These are phyloP conservation scores for Drosophila fulvimacula DNA, from an alignment of 2,888 invertebrate species.

Conservation along the genomic window DNA sequence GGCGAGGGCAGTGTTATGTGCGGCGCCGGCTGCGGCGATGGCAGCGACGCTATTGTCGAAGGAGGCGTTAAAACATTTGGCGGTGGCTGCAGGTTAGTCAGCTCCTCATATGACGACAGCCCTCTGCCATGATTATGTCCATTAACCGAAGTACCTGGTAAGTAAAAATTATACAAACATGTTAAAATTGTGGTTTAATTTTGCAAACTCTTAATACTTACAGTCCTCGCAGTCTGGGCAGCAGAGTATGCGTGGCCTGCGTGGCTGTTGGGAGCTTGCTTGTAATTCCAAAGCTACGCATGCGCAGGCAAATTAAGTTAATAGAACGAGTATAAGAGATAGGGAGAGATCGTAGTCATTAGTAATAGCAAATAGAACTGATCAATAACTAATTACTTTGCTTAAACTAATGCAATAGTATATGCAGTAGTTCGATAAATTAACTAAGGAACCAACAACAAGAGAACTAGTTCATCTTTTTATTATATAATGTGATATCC, in stretches of 20 bases:
- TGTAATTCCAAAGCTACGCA: constrained; percentile 60
- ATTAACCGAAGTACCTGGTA: constrained; percentile 42
- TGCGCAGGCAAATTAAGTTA: constrained; percentile 16
- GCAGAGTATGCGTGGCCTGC: constrained; percentile 75
- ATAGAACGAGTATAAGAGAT: too few relatives aligned
- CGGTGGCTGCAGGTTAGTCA: constrained; percentile 51
- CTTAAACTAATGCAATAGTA: background rate
- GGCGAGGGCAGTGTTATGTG: constrained; percentile 78
- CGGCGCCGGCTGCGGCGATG: constrained; percentile 61
- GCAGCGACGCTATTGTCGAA: constrained; percentile 62
- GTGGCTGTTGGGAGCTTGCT: constrained; percentile 34
- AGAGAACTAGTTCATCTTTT: too few relatives aligned
- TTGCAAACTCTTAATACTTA: constrained; percentile 54
- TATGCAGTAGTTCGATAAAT: background rate
- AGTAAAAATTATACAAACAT: background rate
- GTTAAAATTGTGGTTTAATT: background rate
- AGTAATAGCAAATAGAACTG: constrained; percentile 7
- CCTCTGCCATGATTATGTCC: constrained; percentile 43
- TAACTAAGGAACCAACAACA: background rate
- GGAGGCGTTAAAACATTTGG: constrained; percentile 64
- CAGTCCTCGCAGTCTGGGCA: constrained; percentile 82
- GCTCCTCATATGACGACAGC: constrained; percentile 47
- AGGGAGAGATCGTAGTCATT: constrained; percentile 1
- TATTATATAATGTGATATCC: too few relatives aligned
- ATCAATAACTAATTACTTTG: background rate